Conservation (phyloP, 2,888 invertebrate species). For the Stenodera caucasica region DNA sequence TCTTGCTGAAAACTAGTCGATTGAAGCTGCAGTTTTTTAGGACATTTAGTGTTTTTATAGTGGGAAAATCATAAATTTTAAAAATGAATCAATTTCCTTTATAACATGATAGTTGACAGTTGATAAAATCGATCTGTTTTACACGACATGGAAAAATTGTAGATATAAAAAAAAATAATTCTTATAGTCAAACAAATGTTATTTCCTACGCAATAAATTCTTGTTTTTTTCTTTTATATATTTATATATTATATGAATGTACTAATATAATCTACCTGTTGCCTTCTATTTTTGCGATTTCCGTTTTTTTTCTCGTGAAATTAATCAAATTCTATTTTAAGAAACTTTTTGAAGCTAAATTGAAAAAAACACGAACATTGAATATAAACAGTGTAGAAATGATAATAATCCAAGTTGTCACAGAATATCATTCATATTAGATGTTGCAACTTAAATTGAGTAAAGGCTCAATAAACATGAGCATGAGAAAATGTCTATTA, state of each 20-base stretch:
- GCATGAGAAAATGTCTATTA: too few species aligned
- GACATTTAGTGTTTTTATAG: background rate
- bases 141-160: background rate
- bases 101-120: background rate
- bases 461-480: too few species aligned
- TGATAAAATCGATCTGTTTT: background rate
- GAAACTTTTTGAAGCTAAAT: too few species aligned
- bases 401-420: too few species aligned
- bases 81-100: conserved; percentile 1
- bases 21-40: too few species aligned
- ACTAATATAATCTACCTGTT: background rate
- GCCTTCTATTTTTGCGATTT: background rate
- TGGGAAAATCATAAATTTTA: background rate
- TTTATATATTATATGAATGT: background rate
- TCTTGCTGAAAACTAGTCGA: too few species aligned
- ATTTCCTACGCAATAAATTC: background rate
- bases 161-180: conserved; percentile 1
- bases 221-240: background rate
- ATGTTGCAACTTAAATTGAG: too few species aligned
- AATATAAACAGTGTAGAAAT: too few species aligned
- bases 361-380: too few species aligned
- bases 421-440: too few species aligned
- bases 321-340: too few species aligned
- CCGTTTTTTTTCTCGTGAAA: too few species aligned
- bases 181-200: background rate